phyloP scores from a whole-genome alignment of 1,140 invertebrate genomes.

The Triops cancriformis region DNA sequence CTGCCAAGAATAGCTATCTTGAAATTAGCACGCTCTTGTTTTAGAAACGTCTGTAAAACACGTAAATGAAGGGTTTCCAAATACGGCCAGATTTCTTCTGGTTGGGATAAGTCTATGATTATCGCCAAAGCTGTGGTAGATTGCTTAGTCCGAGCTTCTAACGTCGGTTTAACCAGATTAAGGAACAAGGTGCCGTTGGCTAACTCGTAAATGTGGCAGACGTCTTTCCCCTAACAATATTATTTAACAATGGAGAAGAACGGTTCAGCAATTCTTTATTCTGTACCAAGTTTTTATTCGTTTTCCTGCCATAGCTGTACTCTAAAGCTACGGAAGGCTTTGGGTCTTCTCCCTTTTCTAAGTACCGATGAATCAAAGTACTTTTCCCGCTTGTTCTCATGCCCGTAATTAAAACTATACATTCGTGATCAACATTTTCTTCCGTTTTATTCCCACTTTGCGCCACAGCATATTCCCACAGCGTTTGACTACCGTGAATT shows the following conservation, averaged over 20 bases:
- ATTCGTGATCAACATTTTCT: background rate
- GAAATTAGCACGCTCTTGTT: background rate
- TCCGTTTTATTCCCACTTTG: background rate
- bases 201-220: constrained; percentile 82
- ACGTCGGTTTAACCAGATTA: constrained; percentile 14
- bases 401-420: background rate
- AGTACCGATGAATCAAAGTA: constrained; percentile 64
- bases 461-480: background rate
- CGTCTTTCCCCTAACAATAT: constrained; percentile 52
- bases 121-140: constrained; percentile 10
- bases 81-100: constrained; percentile 18
- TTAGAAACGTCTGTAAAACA: background rate
- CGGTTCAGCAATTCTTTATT: background rate
- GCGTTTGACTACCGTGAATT: background rate
- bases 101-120: background rate
- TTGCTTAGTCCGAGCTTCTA: background rate
- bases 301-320: constrained; percentile 73
- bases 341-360: constrained; percentile 66
- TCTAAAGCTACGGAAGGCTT: constrained; percentile 74
- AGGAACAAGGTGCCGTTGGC: constrained; percentile 52
- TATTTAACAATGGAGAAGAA: background rate
- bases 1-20: constrained; percentile 15
- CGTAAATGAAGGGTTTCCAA: background rate
- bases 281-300: constrained; percentile 58
- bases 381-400: constrained; percentile 54